Percentiles rank a stretch among this genome's conserved stretches.
Evolutionary conservation across 2,797 vertebrate genomes (phyloP).

Genomic region (Dallia pectoralis): DNA sequence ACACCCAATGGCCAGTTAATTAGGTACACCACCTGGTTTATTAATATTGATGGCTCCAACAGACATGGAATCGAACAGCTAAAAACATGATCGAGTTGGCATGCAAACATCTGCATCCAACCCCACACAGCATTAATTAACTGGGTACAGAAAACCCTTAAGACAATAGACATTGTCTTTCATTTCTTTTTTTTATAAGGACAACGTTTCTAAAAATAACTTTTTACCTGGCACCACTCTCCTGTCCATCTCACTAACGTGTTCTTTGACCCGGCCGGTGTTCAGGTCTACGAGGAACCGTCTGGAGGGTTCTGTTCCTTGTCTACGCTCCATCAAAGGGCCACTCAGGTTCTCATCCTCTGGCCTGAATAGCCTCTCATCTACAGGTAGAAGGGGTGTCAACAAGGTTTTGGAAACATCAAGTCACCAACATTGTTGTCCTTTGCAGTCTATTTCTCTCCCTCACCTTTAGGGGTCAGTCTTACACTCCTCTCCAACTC

Average conservation of each 20-base stretch:
- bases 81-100: neutral
- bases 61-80: neutral
- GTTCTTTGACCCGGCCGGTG: conserved; percentile 50
- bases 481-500: conserved; percentile 53
- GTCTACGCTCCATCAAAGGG: conserved; percentile 16
- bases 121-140: too few species aligned
- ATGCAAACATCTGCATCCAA: too few species aligned
- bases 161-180: neutral
- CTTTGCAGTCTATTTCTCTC: neutral
- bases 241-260: conserved; percentile 53
- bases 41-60: too few species aligned
- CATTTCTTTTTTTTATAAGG: neutral
- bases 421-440: neutral
- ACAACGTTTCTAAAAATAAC: neutral
- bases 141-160: too few species aligned
- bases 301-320: conserved; percentile 35
- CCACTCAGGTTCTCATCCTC: conserved; percentile 10
- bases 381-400: neutral
- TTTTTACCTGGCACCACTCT: conserved; percentile 37
- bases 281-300: conserved; percentile 55
- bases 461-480: conserved; percentile 45
- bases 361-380: conserved; percentile 42
- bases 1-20: neutral
- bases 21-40: neutral
- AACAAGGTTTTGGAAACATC: neutral